Conservation (phyloP, 2,113 vertebrate species). For the Bufo bufo region DNA sequence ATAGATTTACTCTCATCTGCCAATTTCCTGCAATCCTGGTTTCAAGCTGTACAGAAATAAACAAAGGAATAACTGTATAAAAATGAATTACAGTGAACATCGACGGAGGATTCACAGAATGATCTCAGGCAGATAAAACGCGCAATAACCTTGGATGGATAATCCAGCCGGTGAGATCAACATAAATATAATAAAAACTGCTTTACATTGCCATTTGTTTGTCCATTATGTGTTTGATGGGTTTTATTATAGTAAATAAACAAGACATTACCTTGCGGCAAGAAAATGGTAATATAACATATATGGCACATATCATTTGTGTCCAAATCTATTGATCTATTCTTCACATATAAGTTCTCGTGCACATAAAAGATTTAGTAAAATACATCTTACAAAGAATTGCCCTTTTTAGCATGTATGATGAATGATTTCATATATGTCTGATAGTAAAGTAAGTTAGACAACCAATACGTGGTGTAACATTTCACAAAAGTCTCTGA, state of each 20-base stretch:
- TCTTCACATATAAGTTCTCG: not conserved
- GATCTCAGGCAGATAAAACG: slow-evolving; percentile 13
- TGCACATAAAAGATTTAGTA: not conserved
- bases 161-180: slow-evolving; percentile 29
- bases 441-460: no score
- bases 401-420: not conserved
- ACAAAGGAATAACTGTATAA: slow-evolving; percentile 11
- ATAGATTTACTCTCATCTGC: slow-evolving; percentile 35
- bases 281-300: not conserved
- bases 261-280: not conserved
- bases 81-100: slow-evolving; percentile 36
- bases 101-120: slow-evolving; percentile 34
- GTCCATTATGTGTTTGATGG: slow-evolving; percentile 5
- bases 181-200: slow-evolving; percentile 21
- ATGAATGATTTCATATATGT: not conserved
- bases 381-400: not conserved
- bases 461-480: no score
- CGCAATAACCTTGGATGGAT: slow-evolving; percentile 12
- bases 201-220: not conserved
- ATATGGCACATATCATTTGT: not conserved
- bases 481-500: no score
- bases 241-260: not conserved
- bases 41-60: slow-evolving; percentile 33
- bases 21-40: slow-evolving; percentile 40
- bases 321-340: not conserved